Percentiles rank a stretch among this genome's conserved stretches.
phyloP scores from a whole-genome alignment of 2,888 invertebrate genomes.

The Chromoteleia sp. region DNA sequence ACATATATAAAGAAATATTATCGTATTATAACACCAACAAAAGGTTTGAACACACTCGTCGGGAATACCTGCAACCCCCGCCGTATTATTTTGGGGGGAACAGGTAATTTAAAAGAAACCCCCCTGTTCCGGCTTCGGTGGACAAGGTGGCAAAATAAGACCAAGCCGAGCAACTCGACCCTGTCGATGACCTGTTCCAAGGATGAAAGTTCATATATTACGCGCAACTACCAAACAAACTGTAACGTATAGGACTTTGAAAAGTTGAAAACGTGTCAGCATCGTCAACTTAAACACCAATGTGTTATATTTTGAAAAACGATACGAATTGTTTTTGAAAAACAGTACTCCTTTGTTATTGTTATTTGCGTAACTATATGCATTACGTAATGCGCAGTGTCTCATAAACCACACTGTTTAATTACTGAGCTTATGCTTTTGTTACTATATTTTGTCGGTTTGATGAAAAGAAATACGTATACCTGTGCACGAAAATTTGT shows the following conservation, averaged over 20 bases:
- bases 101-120: slow-evolving; percentile 1
- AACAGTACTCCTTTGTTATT: slow-evolving; percentile 1
- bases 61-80: neutral
- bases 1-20: no score
- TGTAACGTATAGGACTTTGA: neutral
- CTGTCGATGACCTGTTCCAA: slow-evolving; percentile 42
- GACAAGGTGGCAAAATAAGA: neutral
- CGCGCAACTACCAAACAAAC: neutral
- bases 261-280: neutral
- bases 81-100: neutral
- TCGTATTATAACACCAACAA: no score
- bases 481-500: no score
- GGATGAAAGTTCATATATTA: slow-evolving; percentile 3
- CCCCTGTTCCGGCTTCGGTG: neutral
- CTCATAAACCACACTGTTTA: neutral
- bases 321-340: slow-evolving; percentile 9
- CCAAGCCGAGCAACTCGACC: neutral
- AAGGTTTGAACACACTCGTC: no score
- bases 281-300: neutral
- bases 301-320: neutral
- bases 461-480: no score
- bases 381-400: neutral
- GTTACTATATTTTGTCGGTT: no score
- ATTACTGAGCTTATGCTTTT: neutral
- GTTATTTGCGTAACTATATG: no score